Conservation (phyloP, 2,797 vertebrate species). For the Echeneis naucrates region DNA sequence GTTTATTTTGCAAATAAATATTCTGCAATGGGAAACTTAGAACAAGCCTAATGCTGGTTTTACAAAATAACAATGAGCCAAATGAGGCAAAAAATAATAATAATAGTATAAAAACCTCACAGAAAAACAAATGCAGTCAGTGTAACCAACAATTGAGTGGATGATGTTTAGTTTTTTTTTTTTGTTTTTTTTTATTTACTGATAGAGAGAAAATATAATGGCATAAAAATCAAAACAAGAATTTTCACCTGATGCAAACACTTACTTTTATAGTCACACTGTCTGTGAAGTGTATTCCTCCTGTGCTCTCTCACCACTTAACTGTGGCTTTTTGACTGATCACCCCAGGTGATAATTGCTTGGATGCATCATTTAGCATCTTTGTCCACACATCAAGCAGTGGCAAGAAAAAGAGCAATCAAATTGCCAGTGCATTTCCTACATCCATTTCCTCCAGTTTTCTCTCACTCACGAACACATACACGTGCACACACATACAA, state of each 20-base stretch:
- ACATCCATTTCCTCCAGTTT: neutral
- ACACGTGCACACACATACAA: neutral
- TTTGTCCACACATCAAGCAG: slow-evolving; percentile 37
- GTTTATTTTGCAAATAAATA: too few relatives aligned
- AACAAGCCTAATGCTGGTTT: neutral
- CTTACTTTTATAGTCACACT: slow-evolving; percentile 3
- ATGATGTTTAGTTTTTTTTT: neutral
- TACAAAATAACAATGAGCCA: neutral
- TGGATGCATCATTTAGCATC: slow-evolving; percentile 60
- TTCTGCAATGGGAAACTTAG: neutral
- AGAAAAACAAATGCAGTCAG: neutral
- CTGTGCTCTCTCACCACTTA: slow-evolving; percentile 7
- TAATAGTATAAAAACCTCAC: too few relatives aligned
- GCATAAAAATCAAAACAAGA: neutral
- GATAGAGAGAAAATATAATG: neutral
- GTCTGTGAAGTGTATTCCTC: slow-evolving; percentile 31
- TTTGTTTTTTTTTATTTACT: too few relatives aligned
- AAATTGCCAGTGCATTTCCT: slow-evolving; percentile 44
- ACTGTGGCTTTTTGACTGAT: slow-evolving; percentile 38
- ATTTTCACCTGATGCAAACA: neutral
- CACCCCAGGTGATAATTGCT: slow-evolving; percentile 48
- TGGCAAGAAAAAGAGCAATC: slow-evolving; percentile 32
- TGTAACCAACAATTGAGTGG: neutral
- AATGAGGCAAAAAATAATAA: neutral
- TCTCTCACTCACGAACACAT: neutral